Percentiles rank a stretch among this genome's conserved stretches.
These are phyloP conservation scores for Epinotia brunnichana DNA, from an alignment of 2,888 invertebrate species.

Conservation along the genomic window DNA sequence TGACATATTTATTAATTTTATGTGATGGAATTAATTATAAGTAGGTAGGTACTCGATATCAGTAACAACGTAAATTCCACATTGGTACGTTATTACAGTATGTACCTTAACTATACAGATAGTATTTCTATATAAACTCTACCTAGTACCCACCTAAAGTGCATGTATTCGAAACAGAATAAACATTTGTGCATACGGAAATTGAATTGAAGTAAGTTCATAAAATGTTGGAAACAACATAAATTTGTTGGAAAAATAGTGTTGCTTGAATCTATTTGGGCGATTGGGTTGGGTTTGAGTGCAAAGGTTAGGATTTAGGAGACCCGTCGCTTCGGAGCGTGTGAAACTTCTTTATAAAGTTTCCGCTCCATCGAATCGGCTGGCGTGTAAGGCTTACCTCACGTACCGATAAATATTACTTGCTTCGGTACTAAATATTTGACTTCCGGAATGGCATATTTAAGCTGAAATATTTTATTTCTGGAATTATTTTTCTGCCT, in stretches of 20 bases:
- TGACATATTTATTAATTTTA: no score
- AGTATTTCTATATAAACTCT: no score
- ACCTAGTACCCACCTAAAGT: not conserved
- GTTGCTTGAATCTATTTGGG: conserved; percentile 30
- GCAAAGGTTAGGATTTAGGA: conserved; percentile 42
- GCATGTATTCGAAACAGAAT: not conserved
- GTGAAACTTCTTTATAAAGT: conserved; percentile 56
- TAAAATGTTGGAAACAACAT: not conserved
- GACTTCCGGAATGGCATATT: not conserved
- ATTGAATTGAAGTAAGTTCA: not conserved
- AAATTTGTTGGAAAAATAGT: conserved; percentile 25
- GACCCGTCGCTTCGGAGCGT: conserved; percentile 48
- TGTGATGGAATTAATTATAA: no score
- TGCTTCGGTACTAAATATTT: conserved; percentile 19
- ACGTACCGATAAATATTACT: conserved; percentile 28
- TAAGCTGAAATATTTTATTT: not conserved
- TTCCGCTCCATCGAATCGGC: conserved; percentile 50
- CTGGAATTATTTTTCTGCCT: not conserved
- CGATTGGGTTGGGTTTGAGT: conserved; percentile 24
- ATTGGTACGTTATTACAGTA: no score
- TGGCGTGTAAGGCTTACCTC: conserved; percentile 40
- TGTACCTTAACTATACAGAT: no score
- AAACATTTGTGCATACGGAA: conserved; percentile 14
- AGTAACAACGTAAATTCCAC: no score
- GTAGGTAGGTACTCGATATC: no score